Evolutionary conservation across 2,888 invertebrate genomes (phyloP), one percentile per base, ranked within the genome.

Genomic region (Drosophila hamatofila): DNA sequence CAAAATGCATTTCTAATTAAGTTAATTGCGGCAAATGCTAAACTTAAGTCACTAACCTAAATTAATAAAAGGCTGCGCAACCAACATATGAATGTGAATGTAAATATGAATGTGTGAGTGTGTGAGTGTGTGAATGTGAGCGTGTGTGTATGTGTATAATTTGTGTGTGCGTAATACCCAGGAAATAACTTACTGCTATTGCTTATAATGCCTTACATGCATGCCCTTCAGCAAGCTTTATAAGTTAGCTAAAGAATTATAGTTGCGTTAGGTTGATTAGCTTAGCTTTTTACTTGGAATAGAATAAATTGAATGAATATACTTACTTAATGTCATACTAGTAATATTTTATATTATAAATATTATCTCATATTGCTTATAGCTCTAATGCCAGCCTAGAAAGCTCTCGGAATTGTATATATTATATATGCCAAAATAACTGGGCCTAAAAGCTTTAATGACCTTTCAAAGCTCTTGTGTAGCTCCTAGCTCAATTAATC

Each of bases 21-120:
- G 85, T 89, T 90, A 91, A 89, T 89, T 89, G 91, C 90, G 80
- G 90, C 89, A 87, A 88, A 87, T 81, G 83, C 83, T 84, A 81
- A 88, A 79, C 80, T 90, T 81, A 89, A 90, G 82, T 88, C 83
- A 84, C 87, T 83, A 88, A 83, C 90, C 88, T 79, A 88, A 84
- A 89, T 88, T 83, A 88, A 87, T 83, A 83, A 80, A 87, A 75
- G 76, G 74, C 75, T 69, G 67, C 71, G 72, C 72, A 67, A 51
- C 52, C 57, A 51, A 54, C 54, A 52, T 59, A 59, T 56, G 60
- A 64, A 49, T 42, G 54, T 37, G 33, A 23, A 49, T 64, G 59
- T 54, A 57, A 37, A 44, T 23, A 25, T 54, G 46, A 58, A 41
- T 60, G 54, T 54, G 58, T n/a, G 18, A 51, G 46, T 59, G 46